phyloP scores from a whole-genome alignment of 2,797 vertebrate genomes.

The Micropoecilia bifurca region DNA sequence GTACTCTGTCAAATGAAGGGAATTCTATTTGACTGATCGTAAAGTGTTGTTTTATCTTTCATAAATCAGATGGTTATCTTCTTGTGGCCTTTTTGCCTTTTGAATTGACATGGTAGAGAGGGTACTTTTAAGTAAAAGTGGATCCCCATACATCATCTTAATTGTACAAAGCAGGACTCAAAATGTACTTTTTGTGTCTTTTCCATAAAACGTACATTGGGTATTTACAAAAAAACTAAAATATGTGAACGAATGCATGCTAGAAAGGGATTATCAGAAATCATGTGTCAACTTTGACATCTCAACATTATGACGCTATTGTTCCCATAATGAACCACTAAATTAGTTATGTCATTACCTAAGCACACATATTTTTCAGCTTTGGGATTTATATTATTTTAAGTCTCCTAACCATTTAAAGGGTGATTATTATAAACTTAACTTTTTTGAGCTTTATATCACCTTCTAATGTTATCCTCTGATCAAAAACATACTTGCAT shows the following conservation, averaged over 20 bases:
- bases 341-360: background rate
- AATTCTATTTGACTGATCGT: background rate
- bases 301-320: background rate
- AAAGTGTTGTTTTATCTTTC: background rate
- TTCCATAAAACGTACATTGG: background rate
- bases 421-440: no score
- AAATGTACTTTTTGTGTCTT: background rate
- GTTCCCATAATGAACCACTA: background rate
- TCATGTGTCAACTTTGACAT: background rate
- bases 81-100: background rate
- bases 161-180: background rate
- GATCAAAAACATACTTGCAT: no score
- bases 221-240: background rate
- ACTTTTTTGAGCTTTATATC: no score
- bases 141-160: background rate
- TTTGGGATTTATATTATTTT: background rate
- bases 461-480: no score
- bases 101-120: background rate
- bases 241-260: background rate
- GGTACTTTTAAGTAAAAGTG: background rate
- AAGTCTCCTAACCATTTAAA: conserved; percentile 6
- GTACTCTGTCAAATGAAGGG: background rate
- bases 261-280: background rate
- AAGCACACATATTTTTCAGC: background rate
- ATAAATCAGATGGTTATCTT: background rate